Evolutionary conservation across 2,888 invertebrate genomes (phyloP).

Genomic region (Protophormia terraenovae): DNA sequence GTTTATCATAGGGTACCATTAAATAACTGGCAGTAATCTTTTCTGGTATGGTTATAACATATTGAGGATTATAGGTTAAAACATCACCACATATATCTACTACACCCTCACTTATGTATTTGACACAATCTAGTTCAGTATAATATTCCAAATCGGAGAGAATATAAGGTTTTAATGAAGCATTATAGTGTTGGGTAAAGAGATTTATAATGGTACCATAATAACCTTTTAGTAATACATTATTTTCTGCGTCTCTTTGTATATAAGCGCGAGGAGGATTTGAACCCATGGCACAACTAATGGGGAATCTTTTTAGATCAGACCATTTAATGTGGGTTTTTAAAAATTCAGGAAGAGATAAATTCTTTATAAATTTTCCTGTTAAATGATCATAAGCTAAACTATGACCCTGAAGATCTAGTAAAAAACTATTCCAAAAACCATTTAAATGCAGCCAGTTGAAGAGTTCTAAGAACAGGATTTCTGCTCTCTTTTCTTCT

Average conservation of each 20-base stretch:
- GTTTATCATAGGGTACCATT: slow-evolving; percentile 47
- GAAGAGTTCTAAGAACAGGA: neutral
- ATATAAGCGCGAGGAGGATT: slow-evolving; percentile 53
- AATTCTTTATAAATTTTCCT: neutral
- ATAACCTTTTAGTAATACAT: slow-evolving; percentile 38
- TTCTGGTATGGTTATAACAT: neutral
- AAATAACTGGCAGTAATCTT: slow-evolving; percentile 19
- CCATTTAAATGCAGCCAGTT: slow-evolving; percentile 6
- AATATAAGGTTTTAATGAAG: slow-evolving; percentile 10
- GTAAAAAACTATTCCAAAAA: slow-evolving; percentile 31
- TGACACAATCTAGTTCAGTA: slow-evolving; percentile 22
- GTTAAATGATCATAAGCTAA: neutral
- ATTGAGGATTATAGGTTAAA: neutral
- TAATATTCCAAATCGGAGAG: neutral
- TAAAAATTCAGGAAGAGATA: neutral
- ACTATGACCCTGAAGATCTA: neutral
- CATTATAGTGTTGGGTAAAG: slow-evolving; percentile 54
- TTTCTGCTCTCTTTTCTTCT: no score
- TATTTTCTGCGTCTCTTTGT: neutral
- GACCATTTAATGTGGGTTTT: neutral
- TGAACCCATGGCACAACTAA: slow-evolving; percentile 42
- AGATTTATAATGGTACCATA: slow-evolving; percentile 34
- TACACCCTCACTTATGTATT: neutral
- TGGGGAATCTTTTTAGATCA: slow-evolving; percentile 28
- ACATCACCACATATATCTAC: slow-evolving; percentile 62